Evolutionary conservation across 2,113 vertebrate genomes (phyloP), one percentile per base, ranked within the genome.

Genomic region (Brachionichthys hirsutus): DNA sequence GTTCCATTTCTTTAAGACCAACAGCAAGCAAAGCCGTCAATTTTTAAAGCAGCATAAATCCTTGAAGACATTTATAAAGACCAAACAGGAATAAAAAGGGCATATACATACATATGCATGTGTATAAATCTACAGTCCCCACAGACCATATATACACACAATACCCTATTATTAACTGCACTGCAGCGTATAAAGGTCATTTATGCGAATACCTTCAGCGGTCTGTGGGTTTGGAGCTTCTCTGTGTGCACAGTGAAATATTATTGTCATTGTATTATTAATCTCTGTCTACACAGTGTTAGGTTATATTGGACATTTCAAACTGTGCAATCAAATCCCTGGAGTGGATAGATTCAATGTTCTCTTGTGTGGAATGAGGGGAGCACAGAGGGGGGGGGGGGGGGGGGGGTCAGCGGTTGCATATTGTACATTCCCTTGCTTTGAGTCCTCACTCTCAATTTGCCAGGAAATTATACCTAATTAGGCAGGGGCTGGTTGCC

Each of bases 381-480:
- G 40, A 6, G 14, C 14, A 14, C 40, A 42, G 13, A 14, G 13
- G 6, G 40, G 14, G 12, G 12, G 36, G 6, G 10, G 8, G 12
- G 10, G 57, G 12, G 16, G 22, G 44, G 54, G 9, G 9, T 22
- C 51, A 63, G 54, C 50, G 61, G 49, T 43, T 62, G 45, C 13
- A 19, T 50, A 46, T 53, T 12, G 1, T 38, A 41, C 40, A 50
- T 54, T 5, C 20, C 12, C 14, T 11, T 3, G 6, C 8, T 62
- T 52, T 44, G 45, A 68, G 50, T 65, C 73, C 67, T 75, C 48
- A 19, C 46, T 65, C 54, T 81, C 16, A 1, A 64, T 59, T 67
- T 77, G 80, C 82, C 86, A 90, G 87, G 85, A 91, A 89, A 90
- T 91, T 88, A 88, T 83, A 82, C 75, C 74, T 84, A 87, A 88